These are phyloP conservation scores for Argya squamiceps DNA, from an alignment of 2,797 vertebrate genomes.

Conservation along the genomic window DNA sequence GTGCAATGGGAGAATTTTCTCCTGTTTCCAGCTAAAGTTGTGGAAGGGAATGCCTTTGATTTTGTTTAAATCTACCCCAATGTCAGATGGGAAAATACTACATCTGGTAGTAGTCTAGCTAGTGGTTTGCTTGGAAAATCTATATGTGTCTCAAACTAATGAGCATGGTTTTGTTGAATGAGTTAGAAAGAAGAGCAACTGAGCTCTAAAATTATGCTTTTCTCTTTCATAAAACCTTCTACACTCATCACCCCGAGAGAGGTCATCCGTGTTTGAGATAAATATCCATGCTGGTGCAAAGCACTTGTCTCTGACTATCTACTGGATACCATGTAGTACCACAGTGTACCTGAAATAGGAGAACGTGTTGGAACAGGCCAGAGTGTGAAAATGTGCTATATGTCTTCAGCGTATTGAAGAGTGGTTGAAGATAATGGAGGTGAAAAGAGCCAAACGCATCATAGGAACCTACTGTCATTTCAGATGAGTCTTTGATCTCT, in stretches of 20 bases:
- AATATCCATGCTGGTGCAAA: neutral
- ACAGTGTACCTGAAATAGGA: neutral
- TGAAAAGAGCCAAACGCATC: accelerated
- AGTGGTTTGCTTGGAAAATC: neutral
- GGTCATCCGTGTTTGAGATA: neutral
- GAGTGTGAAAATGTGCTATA: neutral
- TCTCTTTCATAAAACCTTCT: neutral
- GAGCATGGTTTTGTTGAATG: neutral
- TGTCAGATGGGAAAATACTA: neutral
- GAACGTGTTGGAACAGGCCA: neutral
- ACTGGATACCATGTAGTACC: too few relatives aligned
- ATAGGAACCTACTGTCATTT: neutral
- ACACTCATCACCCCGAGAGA: neutral
- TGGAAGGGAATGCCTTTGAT: neutral
- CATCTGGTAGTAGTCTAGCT: neutral
- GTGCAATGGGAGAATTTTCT: neutral
- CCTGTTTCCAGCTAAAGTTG: neutral
- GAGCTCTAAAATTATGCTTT: neutral
- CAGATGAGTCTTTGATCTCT: neutral
- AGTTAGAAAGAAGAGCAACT: neutral
- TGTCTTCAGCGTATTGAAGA: neutral
- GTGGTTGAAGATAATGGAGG: neutral
- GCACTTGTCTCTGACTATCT: neutral
- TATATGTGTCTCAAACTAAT: neutral
- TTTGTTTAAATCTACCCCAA: neutral